Evolutionary conservation across 2,797 vertebrate species (phyloP).

Genomic region (Propithecus perrieri): DNA sequence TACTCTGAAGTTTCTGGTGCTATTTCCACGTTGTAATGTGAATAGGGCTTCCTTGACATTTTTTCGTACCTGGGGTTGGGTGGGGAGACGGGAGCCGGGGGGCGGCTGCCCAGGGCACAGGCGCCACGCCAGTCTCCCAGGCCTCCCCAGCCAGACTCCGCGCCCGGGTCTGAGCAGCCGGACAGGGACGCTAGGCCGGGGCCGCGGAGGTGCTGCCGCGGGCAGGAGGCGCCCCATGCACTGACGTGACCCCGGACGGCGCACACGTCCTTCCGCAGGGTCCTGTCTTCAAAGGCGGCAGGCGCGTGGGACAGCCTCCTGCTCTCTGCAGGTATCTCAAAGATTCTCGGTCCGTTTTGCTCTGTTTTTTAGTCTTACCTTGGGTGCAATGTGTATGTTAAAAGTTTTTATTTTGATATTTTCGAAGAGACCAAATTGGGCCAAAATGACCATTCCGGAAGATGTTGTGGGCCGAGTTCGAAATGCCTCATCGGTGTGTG

Average conservation of each 20-base stretch:
- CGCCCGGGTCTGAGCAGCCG: conserved; percentile 60
- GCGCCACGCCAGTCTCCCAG: neutral
- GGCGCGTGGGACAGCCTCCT: conserved; percentile 91
- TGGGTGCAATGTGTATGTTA: conserved; percentile 93
- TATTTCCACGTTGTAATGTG: conserved; percentile 96
- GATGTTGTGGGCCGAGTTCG: conserved; percentile 89
- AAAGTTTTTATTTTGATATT: conserved; percentile 96
- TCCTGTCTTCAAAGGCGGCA: conserved; percentile 76
- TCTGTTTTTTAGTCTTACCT: conserved; percentile 90
- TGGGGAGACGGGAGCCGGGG: conserved; percentile 74
- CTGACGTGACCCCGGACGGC: conserved; percentile 91
- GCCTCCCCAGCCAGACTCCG: neutral
- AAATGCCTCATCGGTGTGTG: conserved; percentile 91
- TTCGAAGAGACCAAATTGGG: conserved; percentile 90
- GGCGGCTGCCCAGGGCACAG: conserved; percentile 71
- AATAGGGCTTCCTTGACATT: conserved; percentile 91
- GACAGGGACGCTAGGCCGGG: conserved; percentile 92
- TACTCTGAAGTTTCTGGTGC: conserved; percentile 96
- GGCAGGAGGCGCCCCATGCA: conserved; percentile 91
- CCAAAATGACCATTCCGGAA: conserved; percentile 88
- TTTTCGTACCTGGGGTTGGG: neutral
- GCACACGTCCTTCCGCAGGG: conserved; percentile 86
- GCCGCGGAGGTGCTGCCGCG: conserved; percentile 85
- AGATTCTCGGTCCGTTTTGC: conserved; percentile 85
- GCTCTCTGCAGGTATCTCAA: conserved; percentile 87